Base-by-base conservation (phyloP, 2,888 invertebrate genomes). In the Cremastinae sp. region DNA sequence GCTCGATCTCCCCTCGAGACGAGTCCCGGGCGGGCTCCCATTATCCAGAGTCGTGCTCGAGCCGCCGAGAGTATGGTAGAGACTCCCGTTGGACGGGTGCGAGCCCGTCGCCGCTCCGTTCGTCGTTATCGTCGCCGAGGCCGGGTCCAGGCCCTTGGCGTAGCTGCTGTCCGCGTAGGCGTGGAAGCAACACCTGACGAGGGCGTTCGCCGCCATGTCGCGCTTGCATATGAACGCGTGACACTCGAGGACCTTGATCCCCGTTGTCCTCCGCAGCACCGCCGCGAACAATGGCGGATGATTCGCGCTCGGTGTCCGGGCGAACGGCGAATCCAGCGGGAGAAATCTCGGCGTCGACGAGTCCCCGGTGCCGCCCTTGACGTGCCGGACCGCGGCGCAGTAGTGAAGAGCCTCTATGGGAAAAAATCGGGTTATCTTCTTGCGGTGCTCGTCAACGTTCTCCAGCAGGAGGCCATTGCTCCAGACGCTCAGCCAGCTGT, bases 181-280 rank as follows among this genome's bases (percentile, higher is more conserved):
- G 91, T 98, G 98, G 91, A 98, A 98, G 91, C 98, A 98, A 90
- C 98, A 98, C 84, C 97, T 93, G 79, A 98, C 98, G 87, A 99
- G 93, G 83, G 99, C 98, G 90, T 99, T 97, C 79, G 99, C 99
- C 54, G 99, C 98, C 88, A 97, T 96, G 90, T 98, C 97, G 72
- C 97, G 94, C 84, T 98, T 97, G 91, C 98, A 98, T 86, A 99
- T 97, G 91, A 99, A 99, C 79, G 98, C 98, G 91, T 99, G 99
- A 91, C 99, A 99, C 91, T 99, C 99, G 79, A 99, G 92, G 70
- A 98, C 98, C 91, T 98, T 98, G 84, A 99, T 98, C 65, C 99
- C 99, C 59, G 96, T 96, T 54, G 98, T 98, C 80, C 99, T 93
- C 58, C 99, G 93, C 83, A 99, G 92, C 78, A 99, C 98, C 84